phyloP scores from a whole-genome alignment of 2,888 invertebrate species.

The Beris morrisii region DNA sequence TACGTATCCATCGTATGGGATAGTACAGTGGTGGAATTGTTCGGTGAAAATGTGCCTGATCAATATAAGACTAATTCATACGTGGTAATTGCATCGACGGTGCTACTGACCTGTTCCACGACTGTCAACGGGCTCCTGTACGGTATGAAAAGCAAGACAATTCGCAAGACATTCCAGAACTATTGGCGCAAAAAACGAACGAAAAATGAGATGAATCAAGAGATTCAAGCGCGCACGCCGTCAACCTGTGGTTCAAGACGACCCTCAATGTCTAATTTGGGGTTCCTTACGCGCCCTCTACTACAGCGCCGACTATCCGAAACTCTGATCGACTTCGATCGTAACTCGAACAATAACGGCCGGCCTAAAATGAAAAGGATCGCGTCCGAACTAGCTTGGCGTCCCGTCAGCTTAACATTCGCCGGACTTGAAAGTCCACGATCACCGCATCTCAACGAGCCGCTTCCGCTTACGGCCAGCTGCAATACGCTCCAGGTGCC shows the following conservation, averaged over 20 bases:
- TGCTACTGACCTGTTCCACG: conserved; percentile 60
- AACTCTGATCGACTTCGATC: conserved; percentile 59
- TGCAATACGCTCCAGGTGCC: conserved; percentile 67
- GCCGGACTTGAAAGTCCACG: conserved; percentile 46
- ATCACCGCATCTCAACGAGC: conserved; percentile 46
- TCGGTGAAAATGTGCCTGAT: conserved; percentile 42
- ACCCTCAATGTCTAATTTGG: conserved; percentile 66
- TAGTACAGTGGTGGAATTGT: conserved; percentile 52
- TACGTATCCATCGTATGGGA: conserved; percentile 73
- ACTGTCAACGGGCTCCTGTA: conserved; percentile 77
- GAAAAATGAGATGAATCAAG: conserved; percentile 76
- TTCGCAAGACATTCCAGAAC: conserved; percentile 73
- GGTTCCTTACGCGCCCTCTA: conserved; percentile 59
- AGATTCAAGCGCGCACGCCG: conserved; percentile 78
- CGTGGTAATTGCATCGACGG: conserved; percentile 35
- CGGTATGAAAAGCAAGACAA: conserved; percentile 72
- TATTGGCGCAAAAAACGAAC: conserved; percentile 78
- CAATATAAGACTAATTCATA: conserved; percentile 37
- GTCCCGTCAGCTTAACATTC: conserved; percentile 50
- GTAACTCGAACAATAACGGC: conserved; percentile 44
- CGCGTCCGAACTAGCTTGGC: conserved; percentile 60
- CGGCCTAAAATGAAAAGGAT: conserved; percentile 54
- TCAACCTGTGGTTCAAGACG: conserved; percentile 75
- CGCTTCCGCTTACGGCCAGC: conserved; percentile 66
- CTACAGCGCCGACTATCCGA: conserved; percentile 62